Percentiles rank a stretch among this genome's conserved stretches.
Conservation (phyloP, 2,113 vertebrate species). For the Sula dactylatra region DNA sequence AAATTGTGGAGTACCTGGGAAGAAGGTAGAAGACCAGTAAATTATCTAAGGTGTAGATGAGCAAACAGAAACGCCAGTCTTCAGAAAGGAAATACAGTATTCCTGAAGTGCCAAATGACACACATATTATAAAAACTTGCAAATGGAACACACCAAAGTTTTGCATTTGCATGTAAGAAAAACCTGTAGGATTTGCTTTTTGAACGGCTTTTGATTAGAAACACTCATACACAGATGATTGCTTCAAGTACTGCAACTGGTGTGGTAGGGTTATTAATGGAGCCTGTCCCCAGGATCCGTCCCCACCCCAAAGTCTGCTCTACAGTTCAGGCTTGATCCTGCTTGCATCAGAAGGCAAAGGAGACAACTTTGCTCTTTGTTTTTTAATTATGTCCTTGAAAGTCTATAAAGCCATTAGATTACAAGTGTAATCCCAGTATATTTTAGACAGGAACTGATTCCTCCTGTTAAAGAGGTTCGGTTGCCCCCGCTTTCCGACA, state of each 20-base stretch:
- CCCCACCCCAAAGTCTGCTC: not conserved
- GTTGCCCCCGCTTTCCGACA: not conserved
- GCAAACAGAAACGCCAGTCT: not conserved
- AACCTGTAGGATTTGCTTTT: not conserved
- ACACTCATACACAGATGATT: not conserved
- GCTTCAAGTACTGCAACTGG: not conserved
- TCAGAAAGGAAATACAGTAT: not conserved
- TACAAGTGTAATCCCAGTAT: not conserved
- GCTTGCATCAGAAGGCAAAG: not conserved
- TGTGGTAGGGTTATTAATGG: not conserved
- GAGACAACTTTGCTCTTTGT: not conserved
- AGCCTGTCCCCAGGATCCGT: too few species aligned
- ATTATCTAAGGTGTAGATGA: not conserved
- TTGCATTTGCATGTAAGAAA: not conserved
- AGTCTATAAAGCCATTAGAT: not conserved
- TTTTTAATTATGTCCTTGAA: accelerated
- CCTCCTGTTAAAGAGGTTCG: not conserved
- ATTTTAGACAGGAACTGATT: not conserved
- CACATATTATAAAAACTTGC: not conserved
- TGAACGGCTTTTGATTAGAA: not conserved
- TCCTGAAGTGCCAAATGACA: not conserved
- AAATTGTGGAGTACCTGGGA: conserved; percentile 91
- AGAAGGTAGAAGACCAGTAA: not conserved
- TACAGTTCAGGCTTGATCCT: not conserved
- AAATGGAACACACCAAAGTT: not conserved